Evolutionary conservation across 1,140 invertebrate species (phyloP).

Genomic region (Eupeodes corollae): DNA sequence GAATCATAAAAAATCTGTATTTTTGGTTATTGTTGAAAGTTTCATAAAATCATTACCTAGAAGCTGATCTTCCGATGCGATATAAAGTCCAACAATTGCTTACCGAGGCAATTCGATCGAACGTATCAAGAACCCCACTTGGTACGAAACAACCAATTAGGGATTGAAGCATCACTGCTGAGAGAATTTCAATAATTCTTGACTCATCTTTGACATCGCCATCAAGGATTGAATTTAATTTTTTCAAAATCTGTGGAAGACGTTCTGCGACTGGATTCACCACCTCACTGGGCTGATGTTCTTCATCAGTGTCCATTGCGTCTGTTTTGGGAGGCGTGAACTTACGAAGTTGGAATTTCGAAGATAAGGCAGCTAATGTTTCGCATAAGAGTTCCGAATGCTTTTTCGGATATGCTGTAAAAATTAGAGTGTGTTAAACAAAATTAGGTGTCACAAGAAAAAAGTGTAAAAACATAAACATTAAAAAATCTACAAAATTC

Average conservation of each 20-base stretch:
- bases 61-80: slow-evolving; percentile 71
- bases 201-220: slow-evolving; percentile 12
- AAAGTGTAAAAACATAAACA: too few species aligned
- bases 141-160: slow-evolving; percentile 46
- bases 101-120: slow-evolving; percentile 44
- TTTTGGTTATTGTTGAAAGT: too few species aligned
- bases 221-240: slow-evolving; percentile 25
- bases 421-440: background rate
- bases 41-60: slow-evolving; percentile 43
- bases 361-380: slow-evolving; percentile 29
- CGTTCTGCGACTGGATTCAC: slow-evolving; percentile 26
- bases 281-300: background rate
- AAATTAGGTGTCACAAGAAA: too few species aligned
- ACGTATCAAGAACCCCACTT: slow-evolving; percentile 46
- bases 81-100: slow-evolving; percentile 76
- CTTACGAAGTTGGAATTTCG: slow-evolving; percentile 29
- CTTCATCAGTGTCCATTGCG: slow-evolving; percentile 4
- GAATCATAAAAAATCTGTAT: too few species aligned
- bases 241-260: slow-evolving; percentile 27
- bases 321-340: slow-evolving; percentile 15
- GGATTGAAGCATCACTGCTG: slow-evolving; percentile 60
- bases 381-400: slow-evolving; percentile 30
- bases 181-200: slow-evolving; percentile 28
- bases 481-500: too few species aligned
- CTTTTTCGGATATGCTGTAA: slow-evolving; percentile 18